Conservation (phyloP, 64 coral and sea anemone species). For the Montipora foliosa region DNA sequence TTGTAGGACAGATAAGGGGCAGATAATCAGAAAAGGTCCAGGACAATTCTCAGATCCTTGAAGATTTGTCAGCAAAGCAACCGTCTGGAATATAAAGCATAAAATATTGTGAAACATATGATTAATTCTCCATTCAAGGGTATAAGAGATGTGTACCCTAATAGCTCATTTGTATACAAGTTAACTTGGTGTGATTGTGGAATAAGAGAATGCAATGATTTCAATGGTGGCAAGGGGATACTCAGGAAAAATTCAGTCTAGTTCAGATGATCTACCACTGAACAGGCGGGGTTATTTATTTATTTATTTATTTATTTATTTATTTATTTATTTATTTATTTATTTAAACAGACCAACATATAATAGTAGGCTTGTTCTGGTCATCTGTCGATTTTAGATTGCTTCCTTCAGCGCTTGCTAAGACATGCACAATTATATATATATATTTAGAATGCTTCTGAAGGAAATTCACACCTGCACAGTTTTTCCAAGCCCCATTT, state of each 20-base stretch:
- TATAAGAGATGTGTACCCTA: not conserved
- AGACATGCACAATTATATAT: not conserved
- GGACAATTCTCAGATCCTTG: conserved; percentile 38
- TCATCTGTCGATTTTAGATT: not conserved
- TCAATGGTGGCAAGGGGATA: no score
- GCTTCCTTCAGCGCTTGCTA: not conserved
- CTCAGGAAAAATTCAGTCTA: no score
- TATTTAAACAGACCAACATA: no score
- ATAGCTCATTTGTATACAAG: not conserved
- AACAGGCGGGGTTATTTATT: no score
- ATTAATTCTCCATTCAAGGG: not conserved
- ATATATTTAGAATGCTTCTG: not conserved
- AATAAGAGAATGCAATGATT: no score
- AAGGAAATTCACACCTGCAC: conserved; percentile 75
- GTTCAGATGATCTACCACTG: no score
- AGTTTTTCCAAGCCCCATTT: conserved; percentile 95
- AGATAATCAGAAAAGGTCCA: conserved; percentile 76
- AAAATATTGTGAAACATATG: not conserved
- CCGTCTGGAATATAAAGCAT: conserved; percentile 53
- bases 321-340: no score
- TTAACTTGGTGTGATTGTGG: no score
- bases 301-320: no score
- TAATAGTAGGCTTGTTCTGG: no score
- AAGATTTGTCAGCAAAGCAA: conserved; percentile 70
- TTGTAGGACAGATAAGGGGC: conserved; percentile 81